Conservation (phyloP, 2,888 invertebrate genomes). For the Eristalinus sepulchralis region DNA sequence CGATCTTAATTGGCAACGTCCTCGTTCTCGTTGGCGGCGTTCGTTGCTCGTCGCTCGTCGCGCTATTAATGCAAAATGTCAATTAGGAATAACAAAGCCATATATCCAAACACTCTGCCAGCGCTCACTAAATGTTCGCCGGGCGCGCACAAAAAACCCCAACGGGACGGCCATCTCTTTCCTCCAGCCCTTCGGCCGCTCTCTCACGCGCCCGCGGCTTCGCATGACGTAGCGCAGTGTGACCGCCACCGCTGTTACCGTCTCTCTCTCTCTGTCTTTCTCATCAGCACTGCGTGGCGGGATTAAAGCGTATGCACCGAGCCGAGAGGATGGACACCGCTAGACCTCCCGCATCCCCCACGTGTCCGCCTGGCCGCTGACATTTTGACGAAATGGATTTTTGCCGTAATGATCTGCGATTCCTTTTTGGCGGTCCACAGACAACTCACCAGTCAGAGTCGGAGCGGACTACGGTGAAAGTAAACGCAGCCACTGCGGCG, state of each 20-base stretch:
- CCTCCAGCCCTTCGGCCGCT: no score
- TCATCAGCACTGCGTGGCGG: constrained; percentile 57
- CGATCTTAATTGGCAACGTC: constrained; percentile 73
- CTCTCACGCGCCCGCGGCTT: not conserved
- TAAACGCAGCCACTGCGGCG: constrained; percentile 37
- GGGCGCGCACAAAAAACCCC: constrained; percentile 9
- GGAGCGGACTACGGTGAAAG: constrained; percentile 15
- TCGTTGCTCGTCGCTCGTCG: not conserved
- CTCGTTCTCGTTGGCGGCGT: constrained; percentile 20
- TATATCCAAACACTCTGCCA: constrained; percentile 72
- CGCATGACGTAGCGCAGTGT: constrained; percentile 23
- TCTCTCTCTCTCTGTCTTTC: not conserved
- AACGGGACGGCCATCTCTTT: not conserved
- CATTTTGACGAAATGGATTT: constrained; percentile 69
- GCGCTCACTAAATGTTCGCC: constrained; percentile 44
- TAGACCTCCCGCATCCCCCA: constrained; percentile 17
- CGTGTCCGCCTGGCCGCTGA: not conserved
- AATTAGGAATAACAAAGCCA: constrained; percentile 74
- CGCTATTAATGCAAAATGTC: constrained; percentile 74
- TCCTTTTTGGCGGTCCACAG: constrained; percentile 43
- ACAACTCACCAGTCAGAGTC: not conserved
- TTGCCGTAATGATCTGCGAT: constrained; percentile 69
- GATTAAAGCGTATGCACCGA: constrained; percentile 60
- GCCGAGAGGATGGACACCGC: constrained; percentile 1
- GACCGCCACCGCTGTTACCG: not conserved